phyloP scores from a whole-genome alignment of 2,888 invertebrate species.

The Caenorhabditis auriculariae region DNA sequence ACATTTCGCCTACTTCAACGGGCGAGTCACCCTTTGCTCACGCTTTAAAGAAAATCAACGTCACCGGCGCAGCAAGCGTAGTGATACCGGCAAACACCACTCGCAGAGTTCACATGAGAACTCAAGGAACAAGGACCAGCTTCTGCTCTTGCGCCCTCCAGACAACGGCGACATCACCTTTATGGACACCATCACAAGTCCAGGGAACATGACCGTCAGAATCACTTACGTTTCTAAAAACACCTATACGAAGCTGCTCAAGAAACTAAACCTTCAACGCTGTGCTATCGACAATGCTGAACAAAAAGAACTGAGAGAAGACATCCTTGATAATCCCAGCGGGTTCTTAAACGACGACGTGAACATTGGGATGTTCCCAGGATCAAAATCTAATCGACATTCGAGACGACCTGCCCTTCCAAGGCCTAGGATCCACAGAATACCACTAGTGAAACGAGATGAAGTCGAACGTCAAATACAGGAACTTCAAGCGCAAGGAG shows the following conservation, averaged over 20 bases:
- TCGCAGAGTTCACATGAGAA: no score
- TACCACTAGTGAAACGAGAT: constrained; percentile 9
- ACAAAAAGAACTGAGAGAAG: not conserved
- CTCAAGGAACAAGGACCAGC: no score
- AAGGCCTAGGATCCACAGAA: constrained; percentile 2
- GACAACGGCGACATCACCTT: not conserved
- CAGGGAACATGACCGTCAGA: not conserved
- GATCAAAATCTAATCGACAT: constrained; percentile 15
- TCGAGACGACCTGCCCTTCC: constrained; percentile 2
- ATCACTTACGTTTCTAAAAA: not conserved
- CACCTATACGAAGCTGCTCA: no score
- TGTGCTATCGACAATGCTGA: no score
- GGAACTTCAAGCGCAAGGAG: constrained; percentile 11
- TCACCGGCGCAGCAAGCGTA: no score
- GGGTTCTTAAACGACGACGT: constrained; percentile 25
- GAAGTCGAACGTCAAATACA: constrained; percentile 19
- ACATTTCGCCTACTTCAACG: not conserved
- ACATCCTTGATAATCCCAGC: constrained; percentile 3
- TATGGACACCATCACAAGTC: not conserved
- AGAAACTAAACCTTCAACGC: no score
- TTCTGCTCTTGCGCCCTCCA: not conserved
- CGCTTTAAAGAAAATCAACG: no score
- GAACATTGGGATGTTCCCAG: constrained; percentile 15
- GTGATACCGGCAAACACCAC: no score
- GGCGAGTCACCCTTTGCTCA: not conserved